Conservation (phyloP, 2,888 invertebrate genomes). For the Cordylochernes scorpioides region DNA sequence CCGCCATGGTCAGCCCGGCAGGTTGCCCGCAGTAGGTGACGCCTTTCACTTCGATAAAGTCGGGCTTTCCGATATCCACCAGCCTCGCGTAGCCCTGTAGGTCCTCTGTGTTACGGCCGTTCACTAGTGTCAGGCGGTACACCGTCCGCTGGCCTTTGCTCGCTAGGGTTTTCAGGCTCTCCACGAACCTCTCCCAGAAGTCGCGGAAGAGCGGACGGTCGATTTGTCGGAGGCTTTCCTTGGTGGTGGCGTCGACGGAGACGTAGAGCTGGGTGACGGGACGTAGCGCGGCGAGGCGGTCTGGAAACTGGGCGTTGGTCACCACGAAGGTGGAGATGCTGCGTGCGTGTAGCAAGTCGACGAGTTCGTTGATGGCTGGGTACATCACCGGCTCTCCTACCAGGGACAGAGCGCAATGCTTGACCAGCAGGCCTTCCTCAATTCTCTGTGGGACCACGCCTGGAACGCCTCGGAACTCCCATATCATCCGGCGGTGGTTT, state of each 20-base stretch:
- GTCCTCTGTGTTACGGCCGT: slow-evolving; percentile 31
- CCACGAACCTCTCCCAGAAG: slow-evolving; percentile 31
- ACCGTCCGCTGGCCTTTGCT: slow-evolving; percentile 32
- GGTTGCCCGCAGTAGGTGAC: slow-evolving; percentile 32
- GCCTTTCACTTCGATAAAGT: slow-evolving; percentile 34
- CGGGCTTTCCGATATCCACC: slow-evolving; percentile 28
- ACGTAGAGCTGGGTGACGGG: slow-evolving; percentile 33
- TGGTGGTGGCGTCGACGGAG: slow-evolving; percentile 31
- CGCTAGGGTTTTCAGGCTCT: slow-evolving; percentile 26
- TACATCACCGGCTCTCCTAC: slow-evolving; percentile 36
- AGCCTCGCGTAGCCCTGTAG: slow-evolving; percentile 29
- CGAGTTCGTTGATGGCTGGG: slow-evolving; percentile 29
- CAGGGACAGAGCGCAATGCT: slow-evolving; percentile 31
- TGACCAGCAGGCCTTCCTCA: slow-evolving; percentile 25
- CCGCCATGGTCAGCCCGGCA: slow-evolving; percentile 29
- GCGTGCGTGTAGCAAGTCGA: slow-evolving; percentile 25
- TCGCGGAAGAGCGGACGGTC: slow-evolving; percentile 31
- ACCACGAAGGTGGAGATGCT: slow-evolving; percentile 31
- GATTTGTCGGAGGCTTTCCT: slow-evolving; percentile 30
- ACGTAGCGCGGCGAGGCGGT: slow-evolving; percentile 26
- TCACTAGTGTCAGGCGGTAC: slow-evolving; percentile 31
- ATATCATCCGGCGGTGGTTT: slow-evolving; percentile 29
- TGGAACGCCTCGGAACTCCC: slow-evolving; percentile 29
- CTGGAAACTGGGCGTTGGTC: slow-evolving; percentile 33
- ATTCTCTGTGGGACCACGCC: slow-evolving; percentile 28